A percentile compares a stretch with the other conserved stretches of the same genome.
These are phyloP conservation scores for Drosophila erecta DNA, from an alignment of 1,140 invertebrate species.

Conservation along the genomic window DNA sequence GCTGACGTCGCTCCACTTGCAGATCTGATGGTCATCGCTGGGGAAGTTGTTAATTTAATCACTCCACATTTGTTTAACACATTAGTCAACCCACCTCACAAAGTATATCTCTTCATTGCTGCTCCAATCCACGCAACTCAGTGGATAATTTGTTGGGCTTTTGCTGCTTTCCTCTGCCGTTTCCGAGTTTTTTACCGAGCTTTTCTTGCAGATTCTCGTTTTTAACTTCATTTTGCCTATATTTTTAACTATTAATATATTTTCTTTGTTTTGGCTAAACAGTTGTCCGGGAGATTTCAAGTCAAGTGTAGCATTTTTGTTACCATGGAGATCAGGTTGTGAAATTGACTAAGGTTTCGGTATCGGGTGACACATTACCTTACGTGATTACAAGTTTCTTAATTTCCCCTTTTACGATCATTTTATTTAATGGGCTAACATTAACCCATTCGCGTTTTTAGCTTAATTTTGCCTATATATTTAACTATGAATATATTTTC, in stretches of 20 bases:
- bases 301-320: not conserved
- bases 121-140: conserved; percentile 96
- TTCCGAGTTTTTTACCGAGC: conserved; percentile 45
- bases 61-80: not conserved
- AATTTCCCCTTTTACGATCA: not conserved
- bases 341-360: conserved; percentile 3
- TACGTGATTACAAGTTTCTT: conserved; percentile 1
- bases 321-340: conserved; percentile 3
- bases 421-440: no score
- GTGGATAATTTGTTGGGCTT: conserved; percentile 88
- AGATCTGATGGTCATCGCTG: conserved; percentile 95
- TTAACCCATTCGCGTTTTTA: conserved; percentile 73
- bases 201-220: conserved; percentile 73
- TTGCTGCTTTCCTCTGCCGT: conserved; percentile 83
- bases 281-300: conserved; percentile 2
- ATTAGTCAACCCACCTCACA: conserved; percentile 87
- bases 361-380: not conserved
- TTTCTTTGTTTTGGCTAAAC: conserved; percentile 27
- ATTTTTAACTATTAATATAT: conserved; percentile 10
- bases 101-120: conserved; percentile 96
- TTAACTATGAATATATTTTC: conserved; percentile 4
- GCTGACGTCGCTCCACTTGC: conserved; percentile 94
- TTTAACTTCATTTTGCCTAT: conserved; percentile 65
- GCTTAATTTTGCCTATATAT: conserved; percentile 56
- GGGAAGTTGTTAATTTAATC: not conserved